Evolutionary conservation across 1,140 invertebrate species (phyloP).

Genomic region (Drosophila saltans): DNA sequence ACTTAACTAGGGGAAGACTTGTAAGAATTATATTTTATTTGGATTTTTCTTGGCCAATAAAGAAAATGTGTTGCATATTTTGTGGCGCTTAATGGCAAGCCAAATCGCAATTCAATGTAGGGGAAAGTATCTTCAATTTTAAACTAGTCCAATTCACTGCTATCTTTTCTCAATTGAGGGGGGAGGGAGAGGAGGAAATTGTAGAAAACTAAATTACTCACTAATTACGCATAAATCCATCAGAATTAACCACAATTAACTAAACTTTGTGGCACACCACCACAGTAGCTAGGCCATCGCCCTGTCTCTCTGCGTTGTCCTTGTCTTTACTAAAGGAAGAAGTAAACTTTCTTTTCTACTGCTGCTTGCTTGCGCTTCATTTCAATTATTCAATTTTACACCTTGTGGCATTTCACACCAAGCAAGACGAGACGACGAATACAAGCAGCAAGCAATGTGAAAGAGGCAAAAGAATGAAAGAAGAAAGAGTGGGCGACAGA

Average conservation of each 20-base stretch:
- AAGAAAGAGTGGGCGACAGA: not conserved
- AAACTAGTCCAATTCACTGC: constrained; percentile 4
- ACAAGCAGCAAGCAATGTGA: not conserved
- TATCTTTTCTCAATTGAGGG: constrained; percentile 19
- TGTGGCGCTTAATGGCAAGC: constrained; percentile 29
- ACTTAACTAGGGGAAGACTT: constrained; percentile 33
- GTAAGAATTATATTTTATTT: constrained; percentile 30
- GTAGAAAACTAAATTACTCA: constrained; percentile 70
- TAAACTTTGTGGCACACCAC: constrained; percentile 70
- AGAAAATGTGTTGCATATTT: constrained; percentile 75
- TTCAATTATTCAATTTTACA: constrained; percentile 83
- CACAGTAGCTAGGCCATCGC: constrained; percentile 36
- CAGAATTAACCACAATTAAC: constrained; percentile 83
- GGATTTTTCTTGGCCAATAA: constrained; percentile 58
- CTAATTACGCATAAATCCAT: constrained; percentile 81
- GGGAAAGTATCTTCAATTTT: constrained; percentile 15
- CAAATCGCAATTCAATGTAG: not conserved
- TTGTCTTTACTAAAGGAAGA: constrained; percentile 1
- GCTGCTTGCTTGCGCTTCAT: constrained; percentile 56
- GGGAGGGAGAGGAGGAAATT: constrained; percentile 3
- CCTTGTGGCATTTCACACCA: constrained; percentile 75
- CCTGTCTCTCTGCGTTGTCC: constrained; percentile 8
- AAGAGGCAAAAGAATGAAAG: not conserved
- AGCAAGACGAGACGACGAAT: constrained; percentile 20
- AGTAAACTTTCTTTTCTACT: constrained; percentile 4